A percentile compares a stretch with the other conserved stretches of the same genome.
phyloP scores from a whole-genome alignment of 2,113 vertebrate genomes.

The Caracal caracal region DNA sequence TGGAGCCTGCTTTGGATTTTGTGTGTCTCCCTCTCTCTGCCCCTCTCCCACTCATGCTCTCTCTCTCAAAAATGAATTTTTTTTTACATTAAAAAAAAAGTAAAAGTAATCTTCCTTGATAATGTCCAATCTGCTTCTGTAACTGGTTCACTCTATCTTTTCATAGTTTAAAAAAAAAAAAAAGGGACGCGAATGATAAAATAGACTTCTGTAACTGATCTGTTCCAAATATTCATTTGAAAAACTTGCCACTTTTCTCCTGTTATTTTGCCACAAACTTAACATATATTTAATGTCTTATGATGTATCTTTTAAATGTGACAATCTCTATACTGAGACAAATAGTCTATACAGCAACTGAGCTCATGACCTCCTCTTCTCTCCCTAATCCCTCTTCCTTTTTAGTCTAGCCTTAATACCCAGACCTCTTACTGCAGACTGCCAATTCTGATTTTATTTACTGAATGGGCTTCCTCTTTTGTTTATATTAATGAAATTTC shows the following conservation, averaged over 20 bases:
- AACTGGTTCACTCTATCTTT: background rate
- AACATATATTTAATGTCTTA: background rate
- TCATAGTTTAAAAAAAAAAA: background rate
- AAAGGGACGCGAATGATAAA: background rate
- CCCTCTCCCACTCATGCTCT: too few relatives aligned
- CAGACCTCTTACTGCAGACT: background rate
- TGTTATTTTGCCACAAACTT: constrained; percentile 10
- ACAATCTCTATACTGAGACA: background rate
- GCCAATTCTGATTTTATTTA: constrained; percentile 11
- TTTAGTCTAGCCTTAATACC: constrained; percentile 5
- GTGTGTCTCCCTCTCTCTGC: too few relatives aligned
- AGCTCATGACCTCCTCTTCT: background rate
- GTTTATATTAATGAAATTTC: constrained; percentile 39
- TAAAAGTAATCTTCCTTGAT: background rate
- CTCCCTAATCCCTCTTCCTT: background rate
- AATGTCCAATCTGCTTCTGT: background rate
- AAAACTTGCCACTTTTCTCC: background rate
- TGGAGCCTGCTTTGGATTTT: too few relatives aligned
- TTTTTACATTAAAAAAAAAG: too few relatives aligned
- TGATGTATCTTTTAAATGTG: background rate
- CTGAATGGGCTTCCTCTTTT: background rate
- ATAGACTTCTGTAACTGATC: background rate
- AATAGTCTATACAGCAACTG: background rate
- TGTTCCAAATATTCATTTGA: background rate
- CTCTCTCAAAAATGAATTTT: too few relatives aligned